Conservation (phyloP, 2,113 vertebrate species). For the Corvus hawaiiensis region DNA sequence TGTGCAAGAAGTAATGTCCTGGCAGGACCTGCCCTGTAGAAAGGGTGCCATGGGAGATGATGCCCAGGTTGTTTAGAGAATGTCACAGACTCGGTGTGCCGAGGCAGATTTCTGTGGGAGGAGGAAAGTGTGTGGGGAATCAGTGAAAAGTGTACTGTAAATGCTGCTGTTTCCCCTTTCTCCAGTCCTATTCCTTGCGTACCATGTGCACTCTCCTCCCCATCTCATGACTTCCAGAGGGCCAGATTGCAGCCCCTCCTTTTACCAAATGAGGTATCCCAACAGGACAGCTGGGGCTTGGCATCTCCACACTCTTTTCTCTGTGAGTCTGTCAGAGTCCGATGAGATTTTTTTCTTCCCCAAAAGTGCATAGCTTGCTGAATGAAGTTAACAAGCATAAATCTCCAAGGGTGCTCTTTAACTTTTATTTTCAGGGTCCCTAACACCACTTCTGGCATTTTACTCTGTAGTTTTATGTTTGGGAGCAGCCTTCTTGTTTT, state of each 20-base stretch:
- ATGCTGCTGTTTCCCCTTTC: background rate
- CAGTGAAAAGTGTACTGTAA: background rate
- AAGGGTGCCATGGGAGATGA: background rate
- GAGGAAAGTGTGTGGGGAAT: background rate
- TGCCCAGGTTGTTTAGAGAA: rapidly evolving
- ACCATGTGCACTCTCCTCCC: background rate
- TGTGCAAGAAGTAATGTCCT: background rate
- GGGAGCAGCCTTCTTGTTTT: background rate
- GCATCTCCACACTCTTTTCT: background rate
- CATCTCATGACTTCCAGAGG: background rate
- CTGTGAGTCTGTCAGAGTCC: background rate
- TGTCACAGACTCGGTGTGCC: background rate
- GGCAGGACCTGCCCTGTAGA: background rate
- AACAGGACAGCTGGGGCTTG: background rate
- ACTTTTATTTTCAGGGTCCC: background rate
- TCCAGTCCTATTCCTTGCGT: background rate
- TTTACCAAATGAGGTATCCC: background rate
- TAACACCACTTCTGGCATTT: background rate
- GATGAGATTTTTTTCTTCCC: background rate
- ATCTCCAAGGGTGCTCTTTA: background rate
- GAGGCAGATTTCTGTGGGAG: background rate
- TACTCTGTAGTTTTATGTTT: background rate
- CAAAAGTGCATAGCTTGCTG: background rate
- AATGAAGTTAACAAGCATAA: background rate
- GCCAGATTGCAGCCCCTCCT: background rate